A percentile compares a stretch with the other conserved stretches of the same genome.
Conservation (phyloP, 2,888 invertebrate species). For the Timema podura region DNA sequence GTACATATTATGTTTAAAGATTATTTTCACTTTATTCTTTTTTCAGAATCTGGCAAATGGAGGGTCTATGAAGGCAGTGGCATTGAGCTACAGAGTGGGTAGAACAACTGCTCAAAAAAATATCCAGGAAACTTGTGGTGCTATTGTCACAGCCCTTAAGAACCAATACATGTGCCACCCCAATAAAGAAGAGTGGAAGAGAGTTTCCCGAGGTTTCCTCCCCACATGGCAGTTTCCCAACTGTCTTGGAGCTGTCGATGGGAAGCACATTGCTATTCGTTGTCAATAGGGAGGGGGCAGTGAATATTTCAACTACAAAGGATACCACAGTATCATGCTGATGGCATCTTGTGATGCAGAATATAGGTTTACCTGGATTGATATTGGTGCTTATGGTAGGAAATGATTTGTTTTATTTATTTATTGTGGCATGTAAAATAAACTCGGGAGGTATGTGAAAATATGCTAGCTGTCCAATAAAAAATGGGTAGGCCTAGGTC, state of each 20-base stretch:
- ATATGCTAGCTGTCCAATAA: too few species aligned
- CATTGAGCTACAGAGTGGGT: background rate
- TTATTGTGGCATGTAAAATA: background rate
- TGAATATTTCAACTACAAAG: background rate
- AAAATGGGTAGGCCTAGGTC: too few species aligned
- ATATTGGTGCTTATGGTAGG: constrained; percentile 2
- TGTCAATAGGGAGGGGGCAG: background rate
- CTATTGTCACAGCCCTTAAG: background rate
- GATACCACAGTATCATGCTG: background rate
- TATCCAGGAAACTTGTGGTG: background rate
- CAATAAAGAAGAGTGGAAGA: background rate
- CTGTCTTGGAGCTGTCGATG: background rate
- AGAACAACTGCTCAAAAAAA: background rate
- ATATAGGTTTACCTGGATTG: background rate
- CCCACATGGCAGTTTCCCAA: background rate
- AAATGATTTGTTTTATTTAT: background rate
- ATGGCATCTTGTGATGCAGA: background rate
- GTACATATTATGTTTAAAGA: too few species aligned
- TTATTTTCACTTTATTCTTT: too few species aligned
- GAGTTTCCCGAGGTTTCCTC: background rate
- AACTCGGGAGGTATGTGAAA: background rate
- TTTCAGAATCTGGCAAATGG: background rate
- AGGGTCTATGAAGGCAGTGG: background rate
- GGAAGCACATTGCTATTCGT: background rate
- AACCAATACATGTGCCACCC: background rate